Conservation (phyloP, 2,113 vertebrate genomes). For the Corythornis cristatus region DNA sequence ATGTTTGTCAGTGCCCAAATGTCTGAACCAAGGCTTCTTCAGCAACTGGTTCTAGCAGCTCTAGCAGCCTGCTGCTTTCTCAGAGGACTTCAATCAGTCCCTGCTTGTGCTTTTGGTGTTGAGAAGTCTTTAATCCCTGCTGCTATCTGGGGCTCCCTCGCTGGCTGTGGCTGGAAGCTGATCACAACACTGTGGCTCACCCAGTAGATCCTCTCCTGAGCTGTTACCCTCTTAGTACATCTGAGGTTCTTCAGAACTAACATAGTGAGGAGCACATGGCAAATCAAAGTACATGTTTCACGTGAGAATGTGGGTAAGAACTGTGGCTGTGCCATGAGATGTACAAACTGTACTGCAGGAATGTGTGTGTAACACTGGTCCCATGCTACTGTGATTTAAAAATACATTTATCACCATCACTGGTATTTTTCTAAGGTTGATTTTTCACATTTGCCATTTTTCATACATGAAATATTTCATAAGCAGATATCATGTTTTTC, state of each 20-base stretch:
- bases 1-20: background rate
- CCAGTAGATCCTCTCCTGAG: background rate
- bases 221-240: background rate
- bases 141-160: background rate
- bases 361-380: background rate
- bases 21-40: background rate
- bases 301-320: background rate
- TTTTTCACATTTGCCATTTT: slow-evolving; percentile 4
- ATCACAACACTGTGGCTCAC: background rate
- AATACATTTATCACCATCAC: background rate
- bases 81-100: background rate
- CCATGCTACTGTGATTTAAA: background rate
- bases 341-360: background rate
- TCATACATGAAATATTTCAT: background rate
- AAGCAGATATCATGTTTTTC: background rate
- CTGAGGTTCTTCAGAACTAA: background rate
- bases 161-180: background rate
- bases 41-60: background rate
- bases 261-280: background rate
- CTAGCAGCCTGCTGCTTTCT: background rate
- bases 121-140: background rate
- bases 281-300: background rate
- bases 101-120: background rate
- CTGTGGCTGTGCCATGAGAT: background rate
- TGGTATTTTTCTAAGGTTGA: background rate